A percentile compares a stretch with the other conserved stretches of the same genome.
Evolutionary conservation across 2,113 vertebrate genomes (phyloP).

Genomic region (Larimichthys polyactis): DNA sequence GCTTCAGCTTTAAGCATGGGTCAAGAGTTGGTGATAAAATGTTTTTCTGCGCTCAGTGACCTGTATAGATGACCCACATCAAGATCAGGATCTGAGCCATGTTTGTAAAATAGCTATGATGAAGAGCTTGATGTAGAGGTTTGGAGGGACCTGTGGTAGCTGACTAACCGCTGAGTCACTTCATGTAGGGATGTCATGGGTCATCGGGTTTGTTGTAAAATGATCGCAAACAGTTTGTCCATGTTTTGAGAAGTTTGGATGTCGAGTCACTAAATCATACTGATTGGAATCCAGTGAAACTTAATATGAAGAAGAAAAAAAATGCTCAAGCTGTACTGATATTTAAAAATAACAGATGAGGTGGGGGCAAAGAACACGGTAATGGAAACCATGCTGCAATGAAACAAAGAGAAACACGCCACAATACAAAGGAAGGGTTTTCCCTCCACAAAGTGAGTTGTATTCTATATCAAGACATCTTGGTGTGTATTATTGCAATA

Average conservation of each 20-base stretch:
- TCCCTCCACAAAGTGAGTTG: too few relatives aligned
- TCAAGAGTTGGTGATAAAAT: constrained; percentile 43
- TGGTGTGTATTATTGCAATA: background rate
- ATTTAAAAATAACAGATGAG: background rate
- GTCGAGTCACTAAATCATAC: background rate
- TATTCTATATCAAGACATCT: too few relatives aligned
- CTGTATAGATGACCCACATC: constrained; percentile 36
- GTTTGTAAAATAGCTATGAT: background rate
- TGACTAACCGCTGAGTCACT: constrained; percentile 13
- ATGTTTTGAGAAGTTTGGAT: too few relatives aligned
- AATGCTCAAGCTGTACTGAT: background rate
- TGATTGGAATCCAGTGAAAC: background rate
- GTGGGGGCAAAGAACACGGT: background rate
- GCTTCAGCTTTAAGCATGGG: constrained; percentile 12
- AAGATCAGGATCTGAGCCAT: constrained; percentile 31
- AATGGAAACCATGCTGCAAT: background rate
- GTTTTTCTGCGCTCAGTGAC: constrained; percentile 39
- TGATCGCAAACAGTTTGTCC: constrained; percentile 9
- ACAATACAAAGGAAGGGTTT: background rate
- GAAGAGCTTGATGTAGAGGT: constrained; percentile 36
- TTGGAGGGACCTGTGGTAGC: constrained; percentile 30
- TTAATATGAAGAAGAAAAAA: background rate
- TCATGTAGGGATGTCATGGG: background rate
- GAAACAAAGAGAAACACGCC: background rate
- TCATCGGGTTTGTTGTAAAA: constrained; percentile 17